Conservation (phyloP, 2,888 invertebrate species). For the Pandemis corylana region DNA sequence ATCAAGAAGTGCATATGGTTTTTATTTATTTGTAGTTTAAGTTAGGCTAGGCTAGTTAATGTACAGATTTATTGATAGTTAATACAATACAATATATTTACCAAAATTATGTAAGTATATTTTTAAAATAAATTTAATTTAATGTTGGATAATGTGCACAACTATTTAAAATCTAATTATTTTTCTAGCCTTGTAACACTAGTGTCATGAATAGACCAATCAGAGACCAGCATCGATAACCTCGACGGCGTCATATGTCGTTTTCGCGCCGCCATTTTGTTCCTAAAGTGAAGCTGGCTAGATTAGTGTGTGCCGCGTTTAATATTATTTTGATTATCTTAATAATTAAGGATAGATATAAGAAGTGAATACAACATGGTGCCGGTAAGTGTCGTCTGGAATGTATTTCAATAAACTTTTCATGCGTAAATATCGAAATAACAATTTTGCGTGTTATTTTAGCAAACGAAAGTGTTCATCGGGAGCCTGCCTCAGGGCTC, state of each 20-base stretch:
- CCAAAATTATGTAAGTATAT: no score
- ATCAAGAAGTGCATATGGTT: no score
- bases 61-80: no score
- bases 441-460: constrained; percentile 53
- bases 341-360: constrained; percentile 44
- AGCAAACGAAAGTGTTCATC: constrained; percentile 96
- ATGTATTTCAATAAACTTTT: constrained; percentile 30
- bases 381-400: constrained; percentile 68
- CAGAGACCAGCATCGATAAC: constrained; percentile 25
- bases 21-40: no score
- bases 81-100: no score
- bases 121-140: neutral
- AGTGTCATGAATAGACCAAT: constrained; percentile 16
- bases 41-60: no score
- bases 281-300: constrained; percentile 40
- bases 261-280: constrained; percentile 54
- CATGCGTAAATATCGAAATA: neutral
- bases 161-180: neutral
- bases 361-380: constrained; percentile 62
- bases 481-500: constrained; percentile 95
- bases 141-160: neutral
- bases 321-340: constrained; percentile 42
- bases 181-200: constrained; percentile 19
- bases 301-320: constrained; percentile 29
- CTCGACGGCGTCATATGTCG: constrained; percentile 35